Evolutionary conservation across 2,888 invertebrate genomes (phyloP).

Genomic region (Nyleta sp.): DNA sequence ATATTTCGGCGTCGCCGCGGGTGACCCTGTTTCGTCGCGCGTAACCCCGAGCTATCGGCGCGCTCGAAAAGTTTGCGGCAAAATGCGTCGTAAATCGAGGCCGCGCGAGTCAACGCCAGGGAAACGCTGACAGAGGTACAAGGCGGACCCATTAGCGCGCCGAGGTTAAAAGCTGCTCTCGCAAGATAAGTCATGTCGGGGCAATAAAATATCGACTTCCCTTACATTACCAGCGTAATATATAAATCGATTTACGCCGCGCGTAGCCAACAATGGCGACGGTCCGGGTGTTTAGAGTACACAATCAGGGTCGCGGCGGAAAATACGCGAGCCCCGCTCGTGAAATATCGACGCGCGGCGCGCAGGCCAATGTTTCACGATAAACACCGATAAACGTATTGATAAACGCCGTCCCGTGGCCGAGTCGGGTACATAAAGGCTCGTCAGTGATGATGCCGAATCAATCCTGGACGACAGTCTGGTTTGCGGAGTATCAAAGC

Average conservation of each 20-base stretch:
- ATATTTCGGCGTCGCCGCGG: conserved; percentile 25
- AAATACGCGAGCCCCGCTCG: conserved; percentile 21
- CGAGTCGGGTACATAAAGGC: conserved; percentile 43
- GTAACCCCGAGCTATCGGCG: not conserved
- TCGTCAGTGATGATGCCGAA: conserved; percentile 54
- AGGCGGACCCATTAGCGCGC: conserved; percentile 50
- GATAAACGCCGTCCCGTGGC: conserved; percentile 32
- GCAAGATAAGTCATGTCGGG: conserved; percentile 57
- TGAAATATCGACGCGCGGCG: conserved; percentile 35
- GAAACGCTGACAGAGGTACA: conserved; percentile 46
- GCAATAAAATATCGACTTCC: conserved; percentile 68
- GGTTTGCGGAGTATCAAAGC: conserved; percentile 59
- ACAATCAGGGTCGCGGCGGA: conserved; percentile 17
- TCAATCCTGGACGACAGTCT: conserved; percentile 59
- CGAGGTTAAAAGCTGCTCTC: conserved; percentile 45
- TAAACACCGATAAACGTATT: conserved; percentile 51
- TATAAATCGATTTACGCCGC: conserved; percentile 35
- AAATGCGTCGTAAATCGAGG: conserved; percentile 37
- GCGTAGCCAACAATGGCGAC: conserved; percentile 6
- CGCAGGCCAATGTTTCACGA: conserved; percentile 32
- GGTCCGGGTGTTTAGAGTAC: conserved; percentile 12
- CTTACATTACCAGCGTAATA: conserved; percentile 36
- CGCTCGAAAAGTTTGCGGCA: conserved; percentile 4
- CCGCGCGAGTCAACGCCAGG: conserved; percentile 10
- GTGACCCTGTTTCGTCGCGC: conserved; percentile 6